These are phyloP conservation scores for Drosophila aff. DNA, from an alignment of 1,140 invertebrate species.

Conservation along the genomic window DNA sequence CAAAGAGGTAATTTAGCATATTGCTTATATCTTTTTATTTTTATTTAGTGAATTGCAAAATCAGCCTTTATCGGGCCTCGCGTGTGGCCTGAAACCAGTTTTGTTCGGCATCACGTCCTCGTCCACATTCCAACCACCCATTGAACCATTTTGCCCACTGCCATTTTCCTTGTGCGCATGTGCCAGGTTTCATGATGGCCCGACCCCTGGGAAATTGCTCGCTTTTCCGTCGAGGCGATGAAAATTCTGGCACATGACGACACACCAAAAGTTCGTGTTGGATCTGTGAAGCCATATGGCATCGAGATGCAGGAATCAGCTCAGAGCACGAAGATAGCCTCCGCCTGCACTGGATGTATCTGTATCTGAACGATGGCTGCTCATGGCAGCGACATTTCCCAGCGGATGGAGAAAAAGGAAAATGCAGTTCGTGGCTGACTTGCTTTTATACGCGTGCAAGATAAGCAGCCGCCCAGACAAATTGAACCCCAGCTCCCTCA, in stretches of 20 bases:
- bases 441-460: conserved; percentile 50
- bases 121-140: conserved; percentile 33
- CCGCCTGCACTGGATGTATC: conserved; percentile 7
- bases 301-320: conserved; percentile 24
- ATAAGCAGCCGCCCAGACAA: conserved; percentile 57
- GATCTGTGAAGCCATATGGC: conserved; percentile 20
- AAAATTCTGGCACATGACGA: conserved; percentile 50
- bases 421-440: conserved; percentile 53
- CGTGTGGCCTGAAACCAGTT: conserved; percentile 49
- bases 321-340: neutral
- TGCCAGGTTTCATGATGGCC: conserved; percentile 39
- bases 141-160: conserved; percentile 22
- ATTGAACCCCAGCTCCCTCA: conserved; percentile 13
- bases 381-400: conserved; percentile 9
- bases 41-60: conserved; percentile 27
- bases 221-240: conserved; percentile 22
- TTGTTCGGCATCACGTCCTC: conserved; percentile 5
- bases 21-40: conserved; percentile 8
- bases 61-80: conserved; percentile 42
- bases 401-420: neutral
- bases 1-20: conserved; percentile 8
- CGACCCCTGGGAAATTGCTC: conserved; percentile 33
- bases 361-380: conserved; percentile 34
- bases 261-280: conserved; percentile 43
- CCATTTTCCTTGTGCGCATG: conserved; percentile 55